These are phyloP conservation scores for Proisotoma minuta DNA, from an alignment of 2,888 invertebrate genomes.

Conservation along the genomic window DNA sequence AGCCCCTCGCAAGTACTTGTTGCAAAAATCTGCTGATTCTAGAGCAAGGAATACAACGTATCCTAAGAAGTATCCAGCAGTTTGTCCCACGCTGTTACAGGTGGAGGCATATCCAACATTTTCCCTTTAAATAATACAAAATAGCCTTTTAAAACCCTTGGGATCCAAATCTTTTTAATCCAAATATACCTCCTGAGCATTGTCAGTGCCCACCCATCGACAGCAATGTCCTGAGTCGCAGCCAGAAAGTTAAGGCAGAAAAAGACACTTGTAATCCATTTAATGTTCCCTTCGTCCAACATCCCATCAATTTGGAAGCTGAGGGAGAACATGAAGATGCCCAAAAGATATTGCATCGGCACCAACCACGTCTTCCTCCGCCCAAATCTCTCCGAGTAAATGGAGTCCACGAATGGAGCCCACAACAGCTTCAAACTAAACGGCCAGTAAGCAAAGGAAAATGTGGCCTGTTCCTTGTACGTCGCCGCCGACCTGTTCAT, in stretches of 20 bases:
- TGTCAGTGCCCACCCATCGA: slow-evolving; percentile 99
- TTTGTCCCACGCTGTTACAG: slow-evolving; percentile 97
- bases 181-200: slow-evolving; percentile 79
- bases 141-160: slow-evolving; percentile 7
- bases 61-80: slow-evolving; percentile 93
- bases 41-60: slow-evolving; percentile 94
- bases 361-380: slow-evolving; percentile 93
- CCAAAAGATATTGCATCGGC: slow-evolving; percentile 87
- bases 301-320: slow-evolving; percentile 71
- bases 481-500: slow-evolving; percentile 80
- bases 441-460: slow-evolving; percentile 56
- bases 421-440: slow-evolving; percentile 84
- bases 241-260: slow-evolving; percentile 91
- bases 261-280: slow-evolving; percentile 64
- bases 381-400: slow-evolving; percentile 78
- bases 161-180: background rate
- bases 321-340: slow-evolving; percentile 80
- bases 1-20: slow-evolving; percentile 73
- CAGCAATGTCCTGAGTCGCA: slow-evolving; percentile 98
- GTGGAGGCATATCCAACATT: slow-evolving; percentile 99
- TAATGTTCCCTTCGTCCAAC: slow-evolving; percentile 57
- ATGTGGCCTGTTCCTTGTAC: slow-evolving; percentile 80
- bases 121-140: slow-evolving; percentile 57
- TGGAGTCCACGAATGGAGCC: slow-evolving; percentile 96
- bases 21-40: slow-evolving; percentile 94